Base-by-base conservation (phyloP, 1,140 invertebrate species). In the Lucilia sericata region DNA sequence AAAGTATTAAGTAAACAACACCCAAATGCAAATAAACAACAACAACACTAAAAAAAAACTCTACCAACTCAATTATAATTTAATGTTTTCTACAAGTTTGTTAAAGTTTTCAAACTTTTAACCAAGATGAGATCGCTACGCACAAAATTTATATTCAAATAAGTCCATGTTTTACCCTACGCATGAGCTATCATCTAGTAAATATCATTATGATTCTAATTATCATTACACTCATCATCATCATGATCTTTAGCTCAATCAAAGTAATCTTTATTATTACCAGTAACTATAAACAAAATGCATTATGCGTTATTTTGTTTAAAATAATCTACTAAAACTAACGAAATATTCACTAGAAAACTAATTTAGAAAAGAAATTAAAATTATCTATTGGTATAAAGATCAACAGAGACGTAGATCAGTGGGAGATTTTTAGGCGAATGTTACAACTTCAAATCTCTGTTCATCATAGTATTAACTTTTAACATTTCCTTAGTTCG, bases 1-100 rank as follows among this genome's bases (percentile, higher is more conserved):
- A 60, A 60, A 60, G 55, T 60, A 60, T n/a, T 14, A 60, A 60
- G 14, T n/a, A 60, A 60, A 60, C 55, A 60, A 60, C n/a, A 17
- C 14, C n/a, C 14, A 60, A 21, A 21, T 70, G 65, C 65, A 70
- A 60, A 25, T 70, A 70, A 19, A 70, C 9, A 70, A 21, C 51
- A n/a, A 42, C 42, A 55, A 55, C 51, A 21, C 25, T 12, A 55
- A n/a, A 12, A 10, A 21, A 10, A 21, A 70, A 70, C 65, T 70
- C 65, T 70, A 60, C 51, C 51, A 60, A 60, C n/a, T 60, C 55
- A 60, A 60, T 60, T 60, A 70, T 70, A 5, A 25, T 70, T 70
- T 21, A 70, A 70, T 70, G 8, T 21, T 21, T 70, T 70, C 21
- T n/a, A 25, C 65, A 70, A 70, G n/a, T 70, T 25, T 70, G 13